Conservation (phyloP, 2,113 vertebrate species). For the Chascanopsetta lugubris region DNA sequence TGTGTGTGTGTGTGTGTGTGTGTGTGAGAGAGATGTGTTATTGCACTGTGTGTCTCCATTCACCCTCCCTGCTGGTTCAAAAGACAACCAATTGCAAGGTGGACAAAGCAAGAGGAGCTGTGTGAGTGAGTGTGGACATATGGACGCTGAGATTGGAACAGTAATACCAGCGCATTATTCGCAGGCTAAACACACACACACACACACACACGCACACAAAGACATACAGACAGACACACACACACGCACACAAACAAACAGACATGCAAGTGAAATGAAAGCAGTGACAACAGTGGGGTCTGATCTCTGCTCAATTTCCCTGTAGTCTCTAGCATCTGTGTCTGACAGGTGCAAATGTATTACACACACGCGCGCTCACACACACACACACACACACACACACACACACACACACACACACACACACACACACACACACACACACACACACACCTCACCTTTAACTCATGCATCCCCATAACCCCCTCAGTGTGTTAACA, state of each 20-base stretch:
- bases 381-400: no score
- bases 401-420: no score
- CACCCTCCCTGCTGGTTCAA: slow-evolving; percentile 25
- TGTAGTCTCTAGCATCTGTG: slow-evolving; percentile 53
- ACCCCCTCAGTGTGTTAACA: slow-evolving; percentile 6
- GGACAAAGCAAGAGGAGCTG: slow-evolving; percentile 75
- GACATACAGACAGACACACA: slow-evolving; percentile 19
- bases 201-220: slow-evolving; percentile 21
- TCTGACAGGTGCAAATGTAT: slow-evolving; percentile 70
- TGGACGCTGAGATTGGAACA: slow-evolving; percentile 71
- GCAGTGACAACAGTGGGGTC: slow-evolving; percentile 52
- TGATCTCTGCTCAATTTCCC: slow-evolving; percentile 50
- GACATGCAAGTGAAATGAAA: slow-evolving; percentile 44
- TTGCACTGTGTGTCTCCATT: slow-evolving; percentile 47
- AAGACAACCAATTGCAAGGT: slow-evolving; percentile 62
- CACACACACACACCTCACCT: slow-evolving; percentile 33
- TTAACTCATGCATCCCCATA: slow-evolving; percentile 47
- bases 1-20: slow-evolving; percentile 31
- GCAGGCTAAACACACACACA: slow-evolving; percentile 23
- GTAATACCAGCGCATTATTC: slow-evolving; percentile 66
- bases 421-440: no score
- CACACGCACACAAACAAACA: slow-evolving; percentile 18
- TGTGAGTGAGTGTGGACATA: slow-evolving; percentile 69
- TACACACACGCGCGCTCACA: not conserved
- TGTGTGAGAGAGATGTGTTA: slow-evolving; percentile 57